Conservation (phyloP, 2,888 invertebrate species). For the Trissolcus japonicus region DNA sequence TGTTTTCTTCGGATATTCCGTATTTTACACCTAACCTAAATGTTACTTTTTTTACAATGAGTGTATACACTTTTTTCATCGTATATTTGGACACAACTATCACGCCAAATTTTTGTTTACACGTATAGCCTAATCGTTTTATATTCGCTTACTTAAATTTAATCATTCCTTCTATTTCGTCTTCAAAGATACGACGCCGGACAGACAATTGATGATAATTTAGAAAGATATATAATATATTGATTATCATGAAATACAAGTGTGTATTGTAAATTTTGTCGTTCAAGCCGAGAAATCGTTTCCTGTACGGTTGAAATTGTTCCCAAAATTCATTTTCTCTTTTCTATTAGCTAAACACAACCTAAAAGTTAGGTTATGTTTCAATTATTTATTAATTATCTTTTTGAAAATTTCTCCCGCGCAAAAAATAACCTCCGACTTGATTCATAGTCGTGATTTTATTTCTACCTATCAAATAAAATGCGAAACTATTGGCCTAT, state of each 20-base stretch:
- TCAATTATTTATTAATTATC: not conserved
- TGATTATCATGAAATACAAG: slow-evolving; percentile 30
- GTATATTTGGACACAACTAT: slow-evolving; percentile 7
- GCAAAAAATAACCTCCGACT: not conserved
- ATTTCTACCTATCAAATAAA: slow-evolving; percentile 46
- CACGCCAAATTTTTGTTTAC: slow-evolving; percentile 2
- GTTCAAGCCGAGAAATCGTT: not conserved
- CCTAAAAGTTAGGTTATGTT: too few relatives aligned
- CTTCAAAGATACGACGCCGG: slow-evolving; percentile 21
- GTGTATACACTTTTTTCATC: slow-evolving; percentile 6
- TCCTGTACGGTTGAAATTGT: not conserved
- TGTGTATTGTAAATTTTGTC: slow-evolving; percentile 10
- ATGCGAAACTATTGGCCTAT: slow-evolving; percentile 27
- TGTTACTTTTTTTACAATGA: slow-evolving; percentile 6
- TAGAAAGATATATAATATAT: slow-evolving; percentile 51
- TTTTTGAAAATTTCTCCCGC: not conserved
- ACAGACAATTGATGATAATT: slow-evolving; percentile 32
- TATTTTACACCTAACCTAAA: slow-evolving; percentile 11
- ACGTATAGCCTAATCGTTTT: slow-evolving; percentile 6
- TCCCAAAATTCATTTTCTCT: not conserved
- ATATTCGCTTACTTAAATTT: not conserved
- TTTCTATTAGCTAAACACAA: too few relatives aligned
- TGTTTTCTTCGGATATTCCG: too few relatives aligned
- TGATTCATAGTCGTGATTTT: slow-evolving; percentile 34
- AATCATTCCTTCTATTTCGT: slow-evolving; percentile 3